Evolutionary conservation across 2,888 invertebrate species (phyloP).

Genomic region (Spialia ferax): DNA sequence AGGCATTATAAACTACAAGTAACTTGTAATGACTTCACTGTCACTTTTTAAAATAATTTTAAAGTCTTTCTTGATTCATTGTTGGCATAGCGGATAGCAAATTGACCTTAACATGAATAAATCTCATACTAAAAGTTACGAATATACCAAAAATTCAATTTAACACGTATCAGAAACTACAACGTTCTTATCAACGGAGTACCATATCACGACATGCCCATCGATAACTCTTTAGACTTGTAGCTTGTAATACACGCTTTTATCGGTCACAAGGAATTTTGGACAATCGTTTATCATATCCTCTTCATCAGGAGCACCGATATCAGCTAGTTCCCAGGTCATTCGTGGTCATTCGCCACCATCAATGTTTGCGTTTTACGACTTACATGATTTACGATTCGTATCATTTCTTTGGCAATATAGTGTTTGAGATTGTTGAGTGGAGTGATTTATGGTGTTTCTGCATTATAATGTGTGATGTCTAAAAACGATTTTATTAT

Average conservation of each 20-base stretch:
- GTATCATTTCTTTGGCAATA: conserved; percentile 18
- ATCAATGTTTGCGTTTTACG: conserved; percentile 25
- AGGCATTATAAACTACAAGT: too few relatives aligned
- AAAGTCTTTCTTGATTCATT: too few relatives aligned
- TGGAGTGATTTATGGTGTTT: conserved; percentile 12
- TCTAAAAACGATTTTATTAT: background rate
- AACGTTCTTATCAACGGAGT: background rate
- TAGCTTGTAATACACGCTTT: conserved; percentile 32
- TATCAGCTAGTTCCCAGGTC: conserved; percentile 34
- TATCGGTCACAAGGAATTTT: conserved; percentile 47
- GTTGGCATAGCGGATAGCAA: too few relatives aligned
- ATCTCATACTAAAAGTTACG: too few relatives aligned
- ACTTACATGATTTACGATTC: conserved; percentile 25
- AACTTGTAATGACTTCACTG: too few relatives aligned
- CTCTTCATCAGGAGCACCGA: conserved; percentile 15
- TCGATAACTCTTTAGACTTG: conserved; percentile 22
- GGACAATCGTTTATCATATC: conserved; percentile 43
- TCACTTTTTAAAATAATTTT: too few relatives aligned
- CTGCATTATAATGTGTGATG: conserved; percentile 4
- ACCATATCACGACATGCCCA: conserved; percentile 7
- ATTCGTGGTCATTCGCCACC: conserved; percentile 16
- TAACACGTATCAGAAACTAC: background rate
- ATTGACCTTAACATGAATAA: too few relatives aligned
- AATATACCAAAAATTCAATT: background rate
- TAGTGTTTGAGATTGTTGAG: conserved; percentile 3